Evolutionary conservation across 1,140 invertebrate species (phyloP), one percentile per base, ranked within the genome.

Genomic region (Aphelenchoides fujianensis): DNA sequence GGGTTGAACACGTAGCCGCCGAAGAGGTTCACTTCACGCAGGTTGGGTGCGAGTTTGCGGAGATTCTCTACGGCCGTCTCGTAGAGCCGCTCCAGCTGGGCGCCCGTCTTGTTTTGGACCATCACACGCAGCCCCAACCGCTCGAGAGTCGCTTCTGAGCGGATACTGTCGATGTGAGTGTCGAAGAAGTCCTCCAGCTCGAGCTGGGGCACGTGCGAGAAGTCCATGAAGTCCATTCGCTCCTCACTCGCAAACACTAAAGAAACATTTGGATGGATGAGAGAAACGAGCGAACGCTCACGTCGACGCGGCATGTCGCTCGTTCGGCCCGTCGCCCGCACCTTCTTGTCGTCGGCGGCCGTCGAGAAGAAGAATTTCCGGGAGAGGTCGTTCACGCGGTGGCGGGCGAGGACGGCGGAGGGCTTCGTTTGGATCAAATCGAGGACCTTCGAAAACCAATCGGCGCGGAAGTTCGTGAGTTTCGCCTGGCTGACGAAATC

Each of bases 101-200:
- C 19, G 23, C 34, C 19, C 34, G 55, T 7, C 7, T 32, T 27
- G 23, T 59, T 59, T 23, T 59, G 55, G 7, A 59, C 55, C 12
- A 32, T 59, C 5, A 59, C 55, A 30, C 34, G 28, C 19, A 59
- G 23, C 34, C 55, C 55, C 5, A 59, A 7, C 34, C 55, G 5
- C 19, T 59, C 55, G 5, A 59, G 5, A 19, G 12, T 5, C 27
- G 5, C 19, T 19, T 59, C 55, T 30, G 19, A 5, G 28, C 19
- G 55, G 34, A 59, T 59, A 5, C 5, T 7, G 19, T 59, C 55
- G 55, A 59, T 19, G 55, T 59, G 55, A 27, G 28, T 59, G 55
- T 59, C 55, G 19, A 7, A 59, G 23, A 59, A 59, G 55, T 59
- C 55, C 34, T 59, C 55, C 55, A 59, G 23, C 19, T 59, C 27